phyloP scores from a whole-genome alignment of 2,888 invertebrate species.

The Oscheius sp. region DNA sequence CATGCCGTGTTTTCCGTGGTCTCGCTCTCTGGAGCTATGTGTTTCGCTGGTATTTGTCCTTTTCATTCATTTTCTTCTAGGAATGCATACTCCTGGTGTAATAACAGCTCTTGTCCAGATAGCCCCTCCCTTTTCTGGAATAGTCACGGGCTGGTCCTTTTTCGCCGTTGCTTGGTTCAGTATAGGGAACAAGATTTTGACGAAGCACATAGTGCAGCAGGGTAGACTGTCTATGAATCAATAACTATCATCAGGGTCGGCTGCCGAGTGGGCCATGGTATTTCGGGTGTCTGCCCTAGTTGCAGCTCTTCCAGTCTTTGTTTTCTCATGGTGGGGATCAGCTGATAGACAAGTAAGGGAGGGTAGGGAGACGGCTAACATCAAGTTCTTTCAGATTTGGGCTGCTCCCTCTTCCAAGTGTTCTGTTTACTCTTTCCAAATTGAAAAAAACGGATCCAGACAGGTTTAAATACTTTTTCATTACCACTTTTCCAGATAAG shows the following conservation, averaged over 20 bases:
- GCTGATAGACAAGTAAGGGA: constrained; percentile 60
- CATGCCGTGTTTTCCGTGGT: constrained; percentile 59
- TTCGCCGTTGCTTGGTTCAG: constrained; percentile 62
- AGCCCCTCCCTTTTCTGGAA: constrained; percentile 67
- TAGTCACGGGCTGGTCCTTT: constrained; percentile 65
- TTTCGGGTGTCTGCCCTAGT: constrained; percentile 64
- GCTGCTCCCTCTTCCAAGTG: constrained; percentile 62
- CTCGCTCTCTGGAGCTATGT: constrained; percentile 65
- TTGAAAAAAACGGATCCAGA: constrained; percentile 11
- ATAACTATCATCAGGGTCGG: constrained; percentile 38
- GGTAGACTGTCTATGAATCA: constrained; percentile 38
- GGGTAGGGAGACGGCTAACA: too few relatives aligned
- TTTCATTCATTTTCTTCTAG: constrained; percentile 32
- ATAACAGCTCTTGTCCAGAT: constrained; percentile 66
- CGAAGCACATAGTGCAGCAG: constrained; percentile 66
- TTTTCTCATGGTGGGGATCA: constrained; percentile 65
- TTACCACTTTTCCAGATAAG: constrained; percentile 33
- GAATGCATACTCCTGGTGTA: constrained; percentile 66
- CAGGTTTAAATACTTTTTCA: neutral
- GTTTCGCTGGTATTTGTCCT: constrained; percentile 66
- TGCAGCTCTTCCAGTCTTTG: constrained; percentile 61
- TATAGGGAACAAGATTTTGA: constrained; percentile 66
- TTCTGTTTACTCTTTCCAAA: constrained; percentile 52
- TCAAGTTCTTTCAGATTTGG: constrained; percentile 53
- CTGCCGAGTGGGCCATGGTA: constrained; percentile 64